These are phyloP conservation scores for Peromyscus californicus DNA, from an alignment of 2,113 vertebrate species.

Conservation along the genomic window DNA sequence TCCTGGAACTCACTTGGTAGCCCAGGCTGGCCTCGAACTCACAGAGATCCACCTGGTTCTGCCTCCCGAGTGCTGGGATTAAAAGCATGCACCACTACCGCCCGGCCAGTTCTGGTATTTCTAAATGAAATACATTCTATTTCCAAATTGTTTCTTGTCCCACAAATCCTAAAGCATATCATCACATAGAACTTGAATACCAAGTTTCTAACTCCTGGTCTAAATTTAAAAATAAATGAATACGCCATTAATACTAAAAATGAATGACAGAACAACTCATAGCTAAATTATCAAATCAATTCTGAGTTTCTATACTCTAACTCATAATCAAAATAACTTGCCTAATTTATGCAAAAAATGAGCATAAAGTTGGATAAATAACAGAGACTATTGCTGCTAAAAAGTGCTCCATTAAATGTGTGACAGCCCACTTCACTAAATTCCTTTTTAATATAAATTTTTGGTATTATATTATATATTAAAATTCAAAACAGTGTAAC, in stretches of 20 bases:
- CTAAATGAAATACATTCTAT: neutral
- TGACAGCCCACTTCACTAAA: neutral
- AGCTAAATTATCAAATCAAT: neutral
- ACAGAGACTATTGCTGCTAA: neutral
- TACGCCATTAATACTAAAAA: neutral
- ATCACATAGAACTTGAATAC: neutral
- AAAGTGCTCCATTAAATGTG: neutral
- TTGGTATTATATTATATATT: neutral
- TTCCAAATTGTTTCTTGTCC: neutral
- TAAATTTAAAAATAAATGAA: slow-evolving; percentile 11
- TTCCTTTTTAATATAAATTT: slow-evolving; percentile 23
- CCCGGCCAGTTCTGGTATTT: neutral
- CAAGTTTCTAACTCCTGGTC: neutral
- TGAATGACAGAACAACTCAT: neutral
- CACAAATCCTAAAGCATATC: slow-evolving; percentile 4
- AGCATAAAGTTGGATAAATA: neutral
- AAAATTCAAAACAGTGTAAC: neutral
- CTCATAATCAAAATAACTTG: neutral
- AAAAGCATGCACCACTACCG: too few species aligned
- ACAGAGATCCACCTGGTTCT: too few species aligned
- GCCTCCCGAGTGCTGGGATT: too few species aligned
- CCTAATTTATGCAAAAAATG: neutral
- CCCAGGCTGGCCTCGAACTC: too few species aligned
- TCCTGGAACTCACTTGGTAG: too few species aligned
- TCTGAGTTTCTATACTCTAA: slow-evolving; percentile 25